These are phyloP conservation scores for Drosophila macrospina DNA, from an alignment of 2,888 invertebrate species.

Conservation along the genomic window DNA sequence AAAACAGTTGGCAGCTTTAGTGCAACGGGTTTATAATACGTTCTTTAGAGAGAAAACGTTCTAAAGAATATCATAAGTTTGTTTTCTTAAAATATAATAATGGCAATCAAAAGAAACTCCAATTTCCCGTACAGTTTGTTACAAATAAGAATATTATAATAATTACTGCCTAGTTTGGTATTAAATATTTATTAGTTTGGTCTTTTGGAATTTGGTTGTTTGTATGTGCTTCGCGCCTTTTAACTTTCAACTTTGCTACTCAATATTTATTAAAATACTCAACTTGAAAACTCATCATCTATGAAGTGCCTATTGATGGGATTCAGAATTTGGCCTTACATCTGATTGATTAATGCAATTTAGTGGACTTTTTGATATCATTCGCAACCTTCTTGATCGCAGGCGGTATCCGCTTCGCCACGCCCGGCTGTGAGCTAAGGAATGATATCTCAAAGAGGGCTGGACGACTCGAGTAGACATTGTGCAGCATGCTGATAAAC, in stretches of 20 bases:
- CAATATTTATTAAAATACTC: background rate
- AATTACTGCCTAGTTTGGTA: slow-evolving; percentile 12
- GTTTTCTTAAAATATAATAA: too few relatives aligned
- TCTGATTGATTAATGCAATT: slow-evolving; percentile 28
- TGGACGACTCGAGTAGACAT: slow-evolving; percentile 79
- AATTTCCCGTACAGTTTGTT: too few relatives aligned
- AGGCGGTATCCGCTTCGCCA: slow-evolving; percentile 71
- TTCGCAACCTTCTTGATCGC: slow-evolving; percentile 70
- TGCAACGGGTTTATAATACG: too few relatives aligned
- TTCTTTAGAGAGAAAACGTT: too few relatives aligned
- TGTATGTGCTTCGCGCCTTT: background rate
- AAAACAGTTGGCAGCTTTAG: too few relatives aligned
- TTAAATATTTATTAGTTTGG: slow-evolving; percentile 19
- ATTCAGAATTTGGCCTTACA: background rate
- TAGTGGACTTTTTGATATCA: slow-evolving; percentile 61
- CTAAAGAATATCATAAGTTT: too few relatives aligned
- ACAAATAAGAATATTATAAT: background rate
- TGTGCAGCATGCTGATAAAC: slow-evolving; percentile 79
- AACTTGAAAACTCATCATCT: slow-evolving; percentile 7
- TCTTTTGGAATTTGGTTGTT: slow-evolving; percentile 17
- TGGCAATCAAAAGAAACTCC: too few relatives aligned
- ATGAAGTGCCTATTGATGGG: background rate
- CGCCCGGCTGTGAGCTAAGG: slow-evolving; percentile 73
- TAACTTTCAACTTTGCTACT: slow-evolving; percentile 15
- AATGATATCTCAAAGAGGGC: slow-evolving; percentile 81